phyloP scores from a whole-genome alignment of 2,888 invertebrate species.

The Schizaphis graminum region DNA sequence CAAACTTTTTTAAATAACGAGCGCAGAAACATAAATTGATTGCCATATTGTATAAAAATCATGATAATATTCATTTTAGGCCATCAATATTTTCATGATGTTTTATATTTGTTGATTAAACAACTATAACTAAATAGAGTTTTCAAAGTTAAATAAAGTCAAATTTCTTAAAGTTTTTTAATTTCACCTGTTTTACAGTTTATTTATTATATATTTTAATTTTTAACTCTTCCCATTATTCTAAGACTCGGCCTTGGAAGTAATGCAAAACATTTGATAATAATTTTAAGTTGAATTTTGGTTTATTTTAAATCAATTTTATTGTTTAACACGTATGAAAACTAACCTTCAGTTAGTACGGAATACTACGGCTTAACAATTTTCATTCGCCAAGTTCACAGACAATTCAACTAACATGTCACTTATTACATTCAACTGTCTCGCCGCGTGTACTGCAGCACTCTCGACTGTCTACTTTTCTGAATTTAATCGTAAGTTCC shows the following conservation, averaged over 20 bases:
- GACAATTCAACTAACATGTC: not conserved
- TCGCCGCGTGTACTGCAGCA: not conserved
- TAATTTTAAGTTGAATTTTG: not conserved
- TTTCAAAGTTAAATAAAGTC: not conserved
- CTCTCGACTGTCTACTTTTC: not conserved
- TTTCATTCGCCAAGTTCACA: not conserved
- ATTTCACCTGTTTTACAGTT: not conserved
- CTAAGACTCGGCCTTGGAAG: not conserved
- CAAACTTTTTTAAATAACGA: not conserved
- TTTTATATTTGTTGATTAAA: not conserved
- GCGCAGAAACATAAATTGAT: not conserved
- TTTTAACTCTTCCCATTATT: not conserved
- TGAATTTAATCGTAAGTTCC: not conserved
- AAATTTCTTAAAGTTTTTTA: not conserved
- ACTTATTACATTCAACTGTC: not conserved
- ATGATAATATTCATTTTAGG: not conserved
- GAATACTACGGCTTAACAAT: not conserved
- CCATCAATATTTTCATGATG: not conserved
- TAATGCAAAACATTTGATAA: not conserved
- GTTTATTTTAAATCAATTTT: not conserved
- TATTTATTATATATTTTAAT: not conserved
- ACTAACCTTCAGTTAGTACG: not conserved
- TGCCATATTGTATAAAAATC: not conserved
- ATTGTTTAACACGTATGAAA: not conserved
- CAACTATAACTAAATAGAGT: not conserved